Conservation (phyloP, 2,797 vertebrate genomes). For the Cossypha niveicapilla region DNA sequence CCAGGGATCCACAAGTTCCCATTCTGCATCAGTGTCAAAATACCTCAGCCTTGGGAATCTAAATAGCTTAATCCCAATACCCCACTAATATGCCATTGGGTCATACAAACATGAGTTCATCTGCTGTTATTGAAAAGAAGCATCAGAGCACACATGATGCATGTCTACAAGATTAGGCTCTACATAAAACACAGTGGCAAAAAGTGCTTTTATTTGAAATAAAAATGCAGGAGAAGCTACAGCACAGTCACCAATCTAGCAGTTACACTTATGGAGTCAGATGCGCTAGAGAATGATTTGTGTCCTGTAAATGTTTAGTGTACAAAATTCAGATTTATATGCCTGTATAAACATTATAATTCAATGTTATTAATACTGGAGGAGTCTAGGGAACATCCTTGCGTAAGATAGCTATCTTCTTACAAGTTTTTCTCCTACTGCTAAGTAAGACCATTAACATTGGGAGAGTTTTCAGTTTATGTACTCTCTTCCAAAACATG, state of each 20-base stretch:
- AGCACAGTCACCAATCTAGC: background rate
- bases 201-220: background rate
- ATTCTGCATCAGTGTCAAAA: background rate
- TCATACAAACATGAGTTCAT: background rate
- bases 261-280: background rate
- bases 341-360: background rate
- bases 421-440: background rate
- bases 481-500: background rate
- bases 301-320: background rate
- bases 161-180: background rate
- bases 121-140: background rate
- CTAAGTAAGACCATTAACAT: background rate
- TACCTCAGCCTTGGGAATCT: background rate
- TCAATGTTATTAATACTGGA: background rate
- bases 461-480: background rate
- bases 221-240: background rate
- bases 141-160: background rate
- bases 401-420: background rate
- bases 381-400: background rate
- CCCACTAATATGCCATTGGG: background rate
- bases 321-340: background rate
- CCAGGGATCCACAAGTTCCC: background rate
- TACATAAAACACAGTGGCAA: background rate
- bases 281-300: background rate
- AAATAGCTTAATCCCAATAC: background rate